phyloP scores from a whole-genome alignment of 2,113 vertebrate species.

The Solea senegalensis region DNA sequence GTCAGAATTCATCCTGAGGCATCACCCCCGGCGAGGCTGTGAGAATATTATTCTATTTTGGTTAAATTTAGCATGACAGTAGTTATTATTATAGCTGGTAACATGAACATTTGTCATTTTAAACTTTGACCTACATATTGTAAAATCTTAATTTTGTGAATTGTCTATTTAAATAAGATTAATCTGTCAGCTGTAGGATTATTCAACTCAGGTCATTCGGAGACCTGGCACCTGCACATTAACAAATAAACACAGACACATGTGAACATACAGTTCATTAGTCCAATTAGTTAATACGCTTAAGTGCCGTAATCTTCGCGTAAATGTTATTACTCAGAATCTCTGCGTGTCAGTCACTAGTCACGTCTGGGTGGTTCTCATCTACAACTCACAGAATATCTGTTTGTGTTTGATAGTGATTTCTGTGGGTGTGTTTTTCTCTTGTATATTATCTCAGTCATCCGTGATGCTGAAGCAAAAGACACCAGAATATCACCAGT shows the following conservation, averaged over 20 bases:
- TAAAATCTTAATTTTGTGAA: background rate
- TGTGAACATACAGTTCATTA: background rate
- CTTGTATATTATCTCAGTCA: background rate
- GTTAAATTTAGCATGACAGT: background rate
- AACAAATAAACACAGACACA: background rate
- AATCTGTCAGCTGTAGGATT: background rate
- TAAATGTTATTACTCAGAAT: constrained; percentile 21
- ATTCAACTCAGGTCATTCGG: background rate
- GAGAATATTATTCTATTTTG: background rate
- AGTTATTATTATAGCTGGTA: background rate
- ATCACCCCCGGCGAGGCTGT: background rate
- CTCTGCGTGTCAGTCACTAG: constrained; percentile 2
- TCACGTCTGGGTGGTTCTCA: background rate
- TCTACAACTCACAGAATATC: background rate
- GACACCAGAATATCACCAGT: background rate
- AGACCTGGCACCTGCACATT: constrained; percentile 5
- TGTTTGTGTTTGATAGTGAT: background rate
- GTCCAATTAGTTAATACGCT: background rate
- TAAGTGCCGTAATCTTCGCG: constrained; percentile 11
- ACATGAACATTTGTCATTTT: background rate
- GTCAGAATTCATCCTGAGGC: constrained; percentile 23
- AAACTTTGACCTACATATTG: background rate
- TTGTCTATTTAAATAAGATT: background rate
- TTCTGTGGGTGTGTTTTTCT: background rate
- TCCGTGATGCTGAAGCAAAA: background rate